These are phyloP conservation scores for Bursaphelenchus mucronatus DNA, from an alignment of 1,140 invertebrate species.

Conservation along the genomic window DNA sequence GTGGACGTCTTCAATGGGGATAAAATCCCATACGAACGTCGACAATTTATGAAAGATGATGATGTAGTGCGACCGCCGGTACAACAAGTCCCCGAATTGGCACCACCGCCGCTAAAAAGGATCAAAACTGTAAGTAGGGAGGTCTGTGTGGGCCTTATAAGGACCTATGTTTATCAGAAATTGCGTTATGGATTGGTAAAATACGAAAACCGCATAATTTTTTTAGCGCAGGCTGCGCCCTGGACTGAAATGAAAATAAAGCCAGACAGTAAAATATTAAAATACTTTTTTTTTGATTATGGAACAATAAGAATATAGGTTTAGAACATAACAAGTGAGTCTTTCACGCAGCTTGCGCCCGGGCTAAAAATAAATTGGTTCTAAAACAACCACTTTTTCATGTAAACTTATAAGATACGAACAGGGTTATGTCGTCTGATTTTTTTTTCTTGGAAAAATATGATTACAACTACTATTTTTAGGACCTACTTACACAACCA, in stretches of 20 bases:
- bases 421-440: background rate
- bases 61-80: conserved; percentile 73
- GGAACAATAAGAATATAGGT: no score
- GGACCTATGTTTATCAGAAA: no score
- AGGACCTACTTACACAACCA: background rate
- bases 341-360: conserved; percentile 16
- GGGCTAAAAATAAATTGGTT: background rate
- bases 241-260: no score
- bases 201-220: no score
- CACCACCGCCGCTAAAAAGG: conserved; percentile 7
- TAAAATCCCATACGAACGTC: conserved; percentile 93
- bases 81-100: background rate
- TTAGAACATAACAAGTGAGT: conserved; percentile 18
- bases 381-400: background rate
- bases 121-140: conserved; percentile 14
- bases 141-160: background rate
- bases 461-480: no score
- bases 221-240: no score
- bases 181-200: no score
- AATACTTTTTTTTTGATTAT: no score
- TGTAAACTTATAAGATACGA: background rate
- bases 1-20: conserved; percentile 88
- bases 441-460: no score
- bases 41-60: conserved; percentile 96
- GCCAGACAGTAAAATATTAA: no score